phyloP scores from a whole-genome alignment of 53 echinoderm and acorn worm species.

The Patiria pectinifera region DNA sequence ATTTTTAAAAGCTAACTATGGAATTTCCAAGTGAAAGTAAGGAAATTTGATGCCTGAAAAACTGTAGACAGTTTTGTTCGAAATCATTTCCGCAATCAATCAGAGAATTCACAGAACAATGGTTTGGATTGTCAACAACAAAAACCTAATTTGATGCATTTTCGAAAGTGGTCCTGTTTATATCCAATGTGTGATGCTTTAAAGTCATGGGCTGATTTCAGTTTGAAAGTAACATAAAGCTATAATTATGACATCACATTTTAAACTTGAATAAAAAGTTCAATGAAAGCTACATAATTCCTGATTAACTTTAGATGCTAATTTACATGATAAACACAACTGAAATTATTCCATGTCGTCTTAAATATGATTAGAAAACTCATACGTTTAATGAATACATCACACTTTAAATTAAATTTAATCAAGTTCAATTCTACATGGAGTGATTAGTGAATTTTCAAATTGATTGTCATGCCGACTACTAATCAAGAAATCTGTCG shows the following conservation, averaged over 20 bases:
- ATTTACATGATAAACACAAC: background rate
- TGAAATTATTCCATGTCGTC: background rate
- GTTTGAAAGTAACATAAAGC: background rate
- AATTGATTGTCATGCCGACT: background rate
- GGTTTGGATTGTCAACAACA: too few relatives aligned
- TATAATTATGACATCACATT: background rate
- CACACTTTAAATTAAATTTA: too few relatives aligned
- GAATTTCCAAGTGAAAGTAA: too few relatives aligned
- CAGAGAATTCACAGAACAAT: background rate
- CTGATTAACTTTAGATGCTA: background rate
- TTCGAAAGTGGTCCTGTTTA: too few relatives aligned
- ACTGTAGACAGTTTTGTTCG: too few relatives aligned
- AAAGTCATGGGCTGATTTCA: background rate
- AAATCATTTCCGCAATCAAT: background rate
- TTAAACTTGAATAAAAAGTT: background rate
- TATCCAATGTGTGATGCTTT: background rate
- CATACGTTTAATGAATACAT: too few relatives aligned
- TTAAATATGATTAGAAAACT: too few relatives aligned
- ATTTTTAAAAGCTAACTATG: background rate
- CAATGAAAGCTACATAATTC: background rate
- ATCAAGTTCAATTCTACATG: background rate
- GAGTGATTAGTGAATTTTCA: background rate
- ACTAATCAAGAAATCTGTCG: constrained; percentile 48
- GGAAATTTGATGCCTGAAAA: too few relatives aligned
- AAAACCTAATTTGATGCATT: too few relatives aligned